Conservation (phyloP, 2,888 invertebrate species). For the Bruchidius siliquastri region DNA sequence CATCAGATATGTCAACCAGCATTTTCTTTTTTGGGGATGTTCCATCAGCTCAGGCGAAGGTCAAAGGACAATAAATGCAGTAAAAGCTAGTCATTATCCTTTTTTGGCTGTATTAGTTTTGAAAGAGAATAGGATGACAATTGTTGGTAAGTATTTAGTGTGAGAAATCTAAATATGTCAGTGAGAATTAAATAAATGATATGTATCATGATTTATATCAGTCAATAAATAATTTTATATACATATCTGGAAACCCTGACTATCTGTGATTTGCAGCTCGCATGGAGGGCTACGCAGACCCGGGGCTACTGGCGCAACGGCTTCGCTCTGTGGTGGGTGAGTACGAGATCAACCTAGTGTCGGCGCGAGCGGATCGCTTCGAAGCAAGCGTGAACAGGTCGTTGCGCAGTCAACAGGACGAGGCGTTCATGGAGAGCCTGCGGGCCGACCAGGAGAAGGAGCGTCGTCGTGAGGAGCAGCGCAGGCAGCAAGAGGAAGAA, state of each 20-base stretch:
- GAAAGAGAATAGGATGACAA: conserved; percentile 87
- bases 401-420: conserved; percentile 86
- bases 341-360: conserved; percentile 82
- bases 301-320: conserved; percentile 64
- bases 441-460: conserved; percentile 95
- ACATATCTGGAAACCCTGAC: no score
- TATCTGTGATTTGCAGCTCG: no score
- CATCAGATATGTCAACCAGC: conserved; percentile 74
- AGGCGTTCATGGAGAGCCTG: conserved; percentile 87
- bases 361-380: conserved; percentile 80
- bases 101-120: conserved; percentile 86
- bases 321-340: conserved; percentile 73
- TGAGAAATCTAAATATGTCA: no score
- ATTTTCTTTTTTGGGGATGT: conserved; percentile 92
- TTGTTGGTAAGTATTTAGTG: conserved; percentile 59
- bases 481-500: conserved; percentile 52
- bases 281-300: conserved; percentile 78
- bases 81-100: conserved; percentile 65
- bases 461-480: conserved; percentile 60
- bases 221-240: no score
- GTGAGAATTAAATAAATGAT: no score
- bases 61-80: conserved; percentile 83
- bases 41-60: conserved; percentile 86
- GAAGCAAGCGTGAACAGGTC: conserved; percentile 53
- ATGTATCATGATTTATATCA: no score